A percentile compares a stretch with the other conserved stretches of the same genome.
These are phyloP conservation scores for Octonoba sinensis DNA, from an alignment of 2,888 invertebrate genomes.

Conservation along the genomic window DNA sequence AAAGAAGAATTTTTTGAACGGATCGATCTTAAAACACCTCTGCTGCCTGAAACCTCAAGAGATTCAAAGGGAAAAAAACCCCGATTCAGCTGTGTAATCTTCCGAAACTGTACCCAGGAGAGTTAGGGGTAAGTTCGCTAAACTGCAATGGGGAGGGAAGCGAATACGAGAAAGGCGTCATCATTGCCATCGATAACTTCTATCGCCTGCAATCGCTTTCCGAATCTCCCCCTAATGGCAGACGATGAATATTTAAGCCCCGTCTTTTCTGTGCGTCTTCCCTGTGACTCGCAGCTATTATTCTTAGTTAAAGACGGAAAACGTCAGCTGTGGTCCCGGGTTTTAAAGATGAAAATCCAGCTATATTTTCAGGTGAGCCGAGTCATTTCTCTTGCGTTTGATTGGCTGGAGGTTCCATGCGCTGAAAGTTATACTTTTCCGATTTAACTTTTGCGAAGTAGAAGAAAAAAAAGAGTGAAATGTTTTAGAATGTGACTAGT, in stretches of 20 bases:
- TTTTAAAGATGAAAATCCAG: not conserved
- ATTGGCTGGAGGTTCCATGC: no score
- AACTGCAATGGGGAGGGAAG: conserved; percentile 10
- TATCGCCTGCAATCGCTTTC: conserved; percentile 34
- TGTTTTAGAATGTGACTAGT: no score
- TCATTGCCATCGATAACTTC: conserved; percentile 50
- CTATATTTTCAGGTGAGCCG: not conserved
- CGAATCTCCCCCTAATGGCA: conserved; percentile 54
- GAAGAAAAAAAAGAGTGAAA: no score
- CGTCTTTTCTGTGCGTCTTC: conserved; percentile 26
- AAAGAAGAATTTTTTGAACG: no score
- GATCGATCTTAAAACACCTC: no score
- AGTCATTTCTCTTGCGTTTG: no score
- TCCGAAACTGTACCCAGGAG: conserved; percentile 52
- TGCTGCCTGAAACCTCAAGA: no score
- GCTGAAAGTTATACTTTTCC: no score
- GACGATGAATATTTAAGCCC: conserved; percentile 63
- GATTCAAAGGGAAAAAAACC: no score
- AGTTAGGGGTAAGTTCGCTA: conserved; percentile 24
- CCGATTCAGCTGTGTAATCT: conserved; percentile 29
- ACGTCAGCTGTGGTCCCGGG: no score
- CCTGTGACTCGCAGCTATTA: conserved; percentile 21
- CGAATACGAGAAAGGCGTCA: conserved; percentile 23
- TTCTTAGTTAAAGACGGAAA: conserved; percentile 52
- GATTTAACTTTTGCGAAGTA: no score